These are phyloP conservation scores for Xylota segnis DNA, from an alignment of 2,888 invertebrate species.

Conservation along the genomic window DNA sequence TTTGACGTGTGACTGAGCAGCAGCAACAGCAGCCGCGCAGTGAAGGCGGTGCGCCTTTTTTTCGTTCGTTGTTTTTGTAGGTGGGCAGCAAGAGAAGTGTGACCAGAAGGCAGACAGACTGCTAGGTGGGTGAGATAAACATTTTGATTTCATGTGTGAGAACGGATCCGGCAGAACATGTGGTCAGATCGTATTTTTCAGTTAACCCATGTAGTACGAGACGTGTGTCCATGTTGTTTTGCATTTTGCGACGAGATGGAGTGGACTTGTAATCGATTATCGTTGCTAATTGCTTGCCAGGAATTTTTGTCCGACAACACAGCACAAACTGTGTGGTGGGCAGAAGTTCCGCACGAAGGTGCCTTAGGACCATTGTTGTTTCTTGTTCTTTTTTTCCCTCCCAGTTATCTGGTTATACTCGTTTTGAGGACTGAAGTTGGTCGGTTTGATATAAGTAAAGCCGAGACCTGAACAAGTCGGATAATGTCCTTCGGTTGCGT, in stretches of 20 bases:
- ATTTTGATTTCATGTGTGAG: constrained; percentile 61
- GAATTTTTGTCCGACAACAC: constrained; percentile 33
- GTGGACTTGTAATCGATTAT: constrained; percentile 69
- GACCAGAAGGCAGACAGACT: constrained; percentile 64
- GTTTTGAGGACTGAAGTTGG: no score
- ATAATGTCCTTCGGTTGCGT: no score
- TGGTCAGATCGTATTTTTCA: constrained; percentile 62
- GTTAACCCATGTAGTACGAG: constrained; percentile 48
- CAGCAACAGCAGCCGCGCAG: constrained; percentile 45
- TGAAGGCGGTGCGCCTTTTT: constrained; percentile 38
- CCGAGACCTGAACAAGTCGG: no score
- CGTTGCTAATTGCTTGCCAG: constrained; percentile 58
- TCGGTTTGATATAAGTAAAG: no score
- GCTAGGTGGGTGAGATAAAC: constrained; percentile 64
- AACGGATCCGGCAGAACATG: constrained; percentile 69
- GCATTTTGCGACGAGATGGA: constrained; percentile 42
- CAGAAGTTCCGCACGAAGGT: background rate
- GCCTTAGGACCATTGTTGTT: background rate
- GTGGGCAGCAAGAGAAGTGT: constrained; percentile 68
- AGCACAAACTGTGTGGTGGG: constrained; percentile 4
- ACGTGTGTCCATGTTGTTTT: constrained; percentile 58
- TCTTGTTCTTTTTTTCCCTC: background rate
- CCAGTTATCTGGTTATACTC: no score
- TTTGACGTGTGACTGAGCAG: constrained; percentile 71
- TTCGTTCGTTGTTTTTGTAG: constrained; percentile 9